A percentile compares a stretch with the other conserved stretches of the same genome.
Evolutionary conservation across 2,113 vertebrate genomes (phyloP).

Genomic region (Centropristis striata): DNA sequence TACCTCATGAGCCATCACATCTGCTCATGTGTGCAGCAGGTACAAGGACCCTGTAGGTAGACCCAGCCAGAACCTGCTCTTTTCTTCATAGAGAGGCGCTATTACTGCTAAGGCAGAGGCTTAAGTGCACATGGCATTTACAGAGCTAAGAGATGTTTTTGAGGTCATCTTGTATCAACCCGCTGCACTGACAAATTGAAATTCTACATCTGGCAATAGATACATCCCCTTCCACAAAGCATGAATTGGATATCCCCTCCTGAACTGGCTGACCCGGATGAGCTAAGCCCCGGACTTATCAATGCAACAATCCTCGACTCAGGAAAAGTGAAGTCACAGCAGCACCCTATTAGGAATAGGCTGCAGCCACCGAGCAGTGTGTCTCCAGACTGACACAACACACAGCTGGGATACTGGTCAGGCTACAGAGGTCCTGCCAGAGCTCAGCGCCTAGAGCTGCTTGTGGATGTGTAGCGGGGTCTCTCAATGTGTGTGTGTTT

Average conservation of each 20-base stretch:
- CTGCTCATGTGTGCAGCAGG: conserved; percentile 72
- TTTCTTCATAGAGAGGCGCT: conserved; percentile 33
- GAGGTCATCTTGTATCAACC: conserved; percentile 62
- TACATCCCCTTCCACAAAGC: conserved; percentile 49
- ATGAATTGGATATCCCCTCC: conserved; percentile 23
- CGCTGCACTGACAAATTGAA: conserved; percentile 37
- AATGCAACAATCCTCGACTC: conserved; percentile 43
- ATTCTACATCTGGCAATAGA: conserved; percentile 49
- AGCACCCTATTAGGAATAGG: conserved; percentile 51
- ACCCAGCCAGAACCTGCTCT: conserved; percentile 39
- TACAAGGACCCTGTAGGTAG: conserved; percentile 60
- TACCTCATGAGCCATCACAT: conserved; percentile 75
- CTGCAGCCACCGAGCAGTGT: conserved; percentile 40
- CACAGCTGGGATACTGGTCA: conserved; percentile 68
- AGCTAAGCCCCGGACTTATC: conserved; percentile 36
- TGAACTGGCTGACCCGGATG: conserved; percentile 48
- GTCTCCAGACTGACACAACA: conserved; percentile 59
- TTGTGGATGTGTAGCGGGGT: conserved; percentile 39
- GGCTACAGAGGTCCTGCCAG: conserved; percentile 65
- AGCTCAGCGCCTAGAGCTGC: conserved; percentile 58
- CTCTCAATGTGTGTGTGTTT: conserved; percentile 39
- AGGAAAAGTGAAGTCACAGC: conserved; percentile 29
- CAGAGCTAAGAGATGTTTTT: conserved; percentile 47
- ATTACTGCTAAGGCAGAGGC: conserved; percentile 40
- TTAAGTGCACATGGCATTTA: conserved; percentile 49